A percentile compares a stretch with the other conserved stretches of the same genome.
Evolutionary conservation across 2,797 vertebrate species (phyloP).

Genomic region (Channa striata): DNA sequence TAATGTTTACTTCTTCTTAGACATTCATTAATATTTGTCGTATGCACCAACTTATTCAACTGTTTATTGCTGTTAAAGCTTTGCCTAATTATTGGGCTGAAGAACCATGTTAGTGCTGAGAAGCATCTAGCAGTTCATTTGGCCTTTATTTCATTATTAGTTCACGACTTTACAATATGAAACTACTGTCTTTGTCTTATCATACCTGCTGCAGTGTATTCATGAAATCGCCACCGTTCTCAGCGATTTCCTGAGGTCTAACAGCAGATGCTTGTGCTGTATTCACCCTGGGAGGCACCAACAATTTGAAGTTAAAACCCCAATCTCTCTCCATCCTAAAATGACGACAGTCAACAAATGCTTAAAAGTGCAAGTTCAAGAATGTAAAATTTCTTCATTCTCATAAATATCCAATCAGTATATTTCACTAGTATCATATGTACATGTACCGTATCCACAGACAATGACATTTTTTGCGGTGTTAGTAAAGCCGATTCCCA

Average conservation of each 20-base stretch:
- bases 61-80: neutral
- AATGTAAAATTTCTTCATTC: too few relatives aligned
- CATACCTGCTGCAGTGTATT: constrained; percentile 47
- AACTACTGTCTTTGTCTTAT: neutral
- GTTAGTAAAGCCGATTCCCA: too few relatives aligned
- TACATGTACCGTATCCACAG: too few relatives aligned
- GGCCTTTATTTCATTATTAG: neutral
- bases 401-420: too few relatives aligned
- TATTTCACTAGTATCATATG: too few relatives aligned
- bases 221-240: constrained; percentile 33
- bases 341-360: neutral
- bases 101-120: neutral
- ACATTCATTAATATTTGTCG: neutral
- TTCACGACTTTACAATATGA: neutral
- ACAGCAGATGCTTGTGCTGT: constrained; percentile 72
- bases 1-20: constrained; percentile 12
- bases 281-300: constrained; percentile 76
- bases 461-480: too few relatives aligned
- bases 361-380: too few relatives aligned
- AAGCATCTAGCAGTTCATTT: neutral
- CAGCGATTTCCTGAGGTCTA: constrained; percentile 69
- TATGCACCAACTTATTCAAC: neutral
- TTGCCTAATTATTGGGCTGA: neutral
- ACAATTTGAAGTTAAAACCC: constrained; percentile 82
- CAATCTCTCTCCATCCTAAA: constrained; percentile 79